Evolutionary conservation across 1,140 invertebrate species (phyloP), one percentile per base, ranked within the genome.

Genomic region (Orius insidiosus): DNA sequence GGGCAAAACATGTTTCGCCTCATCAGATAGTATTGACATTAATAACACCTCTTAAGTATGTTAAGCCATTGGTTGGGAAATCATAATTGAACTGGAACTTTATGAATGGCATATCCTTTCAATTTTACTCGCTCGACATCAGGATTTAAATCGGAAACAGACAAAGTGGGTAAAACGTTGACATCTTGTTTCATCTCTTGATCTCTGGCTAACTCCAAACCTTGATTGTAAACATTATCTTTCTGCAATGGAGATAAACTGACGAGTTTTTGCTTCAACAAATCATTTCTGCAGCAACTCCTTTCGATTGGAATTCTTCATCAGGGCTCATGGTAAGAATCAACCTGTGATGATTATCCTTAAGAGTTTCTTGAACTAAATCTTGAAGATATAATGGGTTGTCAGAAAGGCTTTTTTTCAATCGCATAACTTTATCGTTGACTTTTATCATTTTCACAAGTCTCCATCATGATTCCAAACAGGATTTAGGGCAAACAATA

Each of bases 391-490:
- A 90, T 2, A 66, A 66, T 1, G 72, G 71, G 52, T 71, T 63
- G 9, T 72, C 60, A 45, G 67, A 64, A 5, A 80, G 51, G 2
- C 67, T 63, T 37, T 63, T 49, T 53, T 60, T 55, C 30, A 85
- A 68, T 47, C 64, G 63, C 1, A 66, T 56, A 5, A 95, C 70
- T 40, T 78, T 69, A 38, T 76, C 61, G 52, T 82, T 84, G 1
- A 92, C 72, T 59, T 78, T 72, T 37, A 96, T 60, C 34, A 71
- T 67, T 48, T 71, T 59, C 1, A 59, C 10, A 88, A 66, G 56
- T 88, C 70, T 0, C 80, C 84, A 59, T 81, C 76, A n/a, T n/a
- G n/a, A 60, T 89, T 95, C 87, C 87, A 93, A 3, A 80, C 54
- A 0, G 84, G 71, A 38, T 76, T 74, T 1, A 92, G 55, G 53